These are phyloP conservation scores for Odobenus rosmarus DNA, from an alignment of 2,113 vertebrate genomes.

Conservation along the genomic window DNA sequence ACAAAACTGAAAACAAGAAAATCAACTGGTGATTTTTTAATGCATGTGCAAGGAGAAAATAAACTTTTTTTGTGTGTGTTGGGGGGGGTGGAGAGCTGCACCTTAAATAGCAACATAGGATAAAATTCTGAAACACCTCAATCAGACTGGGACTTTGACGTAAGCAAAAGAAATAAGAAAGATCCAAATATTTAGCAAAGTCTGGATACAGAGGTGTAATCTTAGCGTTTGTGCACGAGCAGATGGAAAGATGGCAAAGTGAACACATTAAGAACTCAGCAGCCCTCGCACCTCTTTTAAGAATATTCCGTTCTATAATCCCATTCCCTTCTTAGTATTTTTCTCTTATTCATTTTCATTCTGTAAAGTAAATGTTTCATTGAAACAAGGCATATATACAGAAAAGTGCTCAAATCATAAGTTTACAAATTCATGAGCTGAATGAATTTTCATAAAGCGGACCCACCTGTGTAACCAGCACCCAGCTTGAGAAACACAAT, in stretches of 20 bases:
- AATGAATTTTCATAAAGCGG: not conserved
- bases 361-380: not conserved
- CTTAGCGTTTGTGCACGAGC: not conserved
- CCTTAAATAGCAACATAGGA: slow-evolving; percentile 70
- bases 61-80: not conserved
- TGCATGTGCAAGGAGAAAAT: slow-evolving; percentile 70
- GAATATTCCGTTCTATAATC: not conserved
- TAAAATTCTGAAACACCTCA: slow-evolving; percentile 2
- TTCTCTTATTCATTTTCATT: slow-evolving; percentile 35
- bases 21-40: slow-evolving; percentile 86
- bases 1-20: slow-evolving; percentile 87
- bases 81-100: not conserved
- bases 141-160: not conserved
- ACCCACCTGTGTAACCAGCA: not conserved
- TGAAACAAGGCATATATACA: not conserved
- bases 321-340: not conserved
- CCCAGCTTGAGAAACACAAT: not conserved
- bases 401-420: not conserved
- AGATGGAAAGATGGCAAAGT: not conserved
- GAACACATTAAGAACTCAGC: not conserved
- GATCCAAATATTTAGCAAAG: not conserved
- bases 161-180: not conserved
- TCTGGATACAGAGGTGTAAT: not conserved
- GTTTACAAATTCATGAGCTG: not conserved
- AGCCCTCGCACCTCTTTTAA: not conserved